Evolutionary conservation across 2,113 vertebrate genomes (phyloP).

Genomic region (Odocoileus hemionus): DNA sequence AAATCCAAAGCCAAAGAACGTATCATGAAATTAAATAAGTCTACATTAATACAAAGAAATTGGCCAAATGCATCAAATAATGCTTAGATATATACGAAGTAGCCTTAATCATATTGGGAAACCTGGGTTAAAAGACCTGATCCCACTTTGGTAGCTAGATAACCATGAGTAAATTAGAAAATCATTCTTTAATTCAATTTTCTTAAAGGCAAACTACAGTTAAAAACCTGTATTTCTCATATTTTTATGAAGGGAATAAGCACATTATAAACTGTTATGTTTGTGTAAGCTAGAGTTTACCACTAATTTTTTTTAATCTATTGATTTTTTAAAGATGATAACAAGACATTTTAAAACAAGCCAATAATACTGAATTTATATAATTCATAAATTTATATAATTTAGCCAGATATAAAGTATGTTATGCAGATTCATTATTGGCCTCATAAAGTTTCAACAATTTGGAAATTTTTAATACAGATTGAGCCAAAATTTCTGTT

Average conservation of each 20-base stretch:
- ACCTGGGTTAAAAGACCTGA: neutral
- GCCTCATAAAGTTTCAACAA: neutral
- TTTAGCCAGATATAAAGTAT: neutral
- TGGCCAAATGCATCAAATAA: neutral
- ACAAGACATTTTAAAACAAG: neutral
- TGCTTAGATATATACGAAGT: neutral
- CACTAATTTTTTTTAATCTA: neutral
- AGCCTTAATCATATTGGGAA: neutral
- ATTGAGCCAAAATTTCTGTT: neutral
- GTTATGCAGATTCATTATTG: neutral
- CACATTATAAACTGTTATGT: neutral
- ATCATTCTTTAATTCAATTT: neutral
- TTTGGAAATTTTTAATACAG: neutral
- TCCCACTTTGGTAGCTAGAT: neutral
- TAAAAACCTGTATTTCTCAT: neutral
- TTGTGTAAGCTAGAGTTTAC: neutral
- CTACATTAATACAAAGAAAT: neutral
- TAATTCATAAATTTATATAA: neutral
- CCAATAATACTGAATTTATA: neutral
- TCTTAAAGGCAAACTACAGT: neutral
- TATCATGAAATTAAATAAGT: neutral
- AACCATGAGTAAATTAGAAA: neutral
- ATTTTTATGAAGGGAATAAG: neutral
- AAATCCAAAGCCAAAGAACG: neutral
- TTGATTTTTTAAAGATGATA: neutral